These are phyloP conservation scores for Villa cingulata DNA, from an alignment of 2,888 invertebrate genomes.

Conservation along the genomic window DNA sequence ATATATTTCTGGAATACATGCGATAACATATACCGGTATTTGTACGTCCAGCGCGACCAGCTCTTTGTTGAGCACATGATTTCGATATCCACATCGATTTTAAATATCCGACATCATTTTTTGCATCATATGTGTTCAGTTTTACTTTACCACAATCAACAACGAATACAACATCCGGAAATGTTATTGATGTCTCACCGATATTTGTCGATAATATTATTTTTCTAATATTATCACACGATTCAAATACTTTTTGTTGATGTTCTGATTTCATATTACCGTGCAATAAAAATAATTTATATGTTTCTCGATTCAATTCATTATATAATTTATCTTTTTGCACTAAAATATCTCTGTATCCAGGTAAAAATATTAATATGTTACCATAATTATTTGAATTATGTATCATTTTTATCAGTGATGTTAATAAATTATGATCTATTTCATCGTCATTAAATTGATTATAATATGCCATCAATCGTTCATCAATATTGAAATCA, in stretches of 20 bases:
- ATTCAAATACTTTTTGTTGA: slow-evolving; percentile 65
- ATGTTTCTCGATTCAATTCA: slow-evolving; percentile 19
- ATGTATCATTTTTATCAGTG: slow-evolving; percentile 42
- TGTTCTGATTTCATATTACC: slow-evolving; percentile 81
- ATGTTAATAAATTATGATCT: slow-evolving; percentile 59
- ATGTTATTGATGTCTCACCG: slow-evolving; percentile 91
- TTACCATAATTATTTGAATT: slow-evolving; percentile 46
- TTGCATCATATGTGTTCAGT: slow-evolving; percentile 74
- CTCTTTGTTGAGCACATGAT: slow-evolving; percentile 74
- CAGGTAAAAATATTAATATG: slow-evolving; percentile 81
- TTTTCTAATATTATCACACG: slow-evolving; percentile 52
- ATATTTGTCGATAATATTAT: slow-evolving; percentile 93
- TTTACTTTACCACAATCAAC: slow-evolving; percentile 86
- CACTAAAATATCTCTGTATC: slow-evolving; percentile 81
- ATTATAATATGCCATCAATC: slow-evolving; percentile 60
- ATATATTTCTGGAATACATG: slow-evolving; percentile 59
- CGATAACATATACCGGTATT: slow-evolving; percentile 72
- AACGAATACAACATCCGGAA: slow-evolving; percentile 87
- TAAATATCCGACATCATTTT: slow-evolving; percentile 61
- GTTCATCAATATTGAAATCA: slow-evolving; percentile 39
- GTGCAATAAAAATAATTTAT: slow-evolving; percentile 63
- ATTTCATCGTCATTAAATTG: slow-evolving; percentile 54
- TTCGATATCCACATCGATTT: slow-evolving; percentile 76
- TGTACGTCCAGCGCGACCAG: slow-evolving; percentile 78
- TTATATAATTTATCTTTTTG: slow-evolving; percentile 48